phyloP scores from a whole-genome alignment of 2,888 invertebrate genomes.

The Chrysodeixis includens region DNA sequence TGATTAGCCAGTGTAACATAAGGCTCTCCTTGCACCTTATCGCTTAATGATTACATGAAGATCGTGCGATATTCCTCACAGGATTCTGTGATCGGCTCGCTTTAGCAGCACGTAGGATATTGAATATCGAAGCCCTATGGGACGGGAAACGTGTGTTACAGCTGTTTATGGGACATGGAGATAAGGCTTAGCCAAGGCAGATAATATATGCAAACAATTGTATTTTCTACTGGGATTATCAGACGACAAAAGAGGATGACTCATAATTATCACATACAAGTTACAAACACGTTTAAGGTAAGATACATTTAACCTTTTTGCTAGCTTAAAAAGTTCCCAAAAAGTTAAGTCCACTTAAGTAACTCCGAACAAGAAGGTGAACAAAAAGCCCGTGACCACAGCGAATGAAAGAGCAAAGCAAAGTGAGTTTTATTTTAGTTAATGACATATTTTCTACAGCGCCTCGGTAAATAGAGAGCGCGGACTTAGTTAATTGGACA shows the following conservation, averaged over 20 bases:
- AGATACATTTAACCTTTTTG: background rate
- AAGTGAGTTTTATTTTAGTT: constrained; percentile 41
- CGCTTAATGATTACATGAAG: constrained; percentile 19
- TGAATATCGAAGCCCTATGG: constrained; percentile 31
- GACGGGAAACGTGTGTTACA: constrained; percentile 2
- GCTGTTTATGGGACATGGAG: constrained; percentile 33
- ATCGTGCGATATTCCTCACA: constrained; percentile 2
- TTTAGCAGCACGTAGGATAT: constrained; percentile 47
- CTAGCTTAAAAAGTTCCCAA: background rate
- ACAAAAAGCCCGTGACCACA: constrained; percentile 32
- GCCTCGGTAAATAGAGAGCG: constrained; percentile 54
- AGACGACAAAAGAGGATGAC: background rate
- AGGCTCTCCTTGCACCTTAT: background rate
- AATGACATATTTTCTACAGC: constrained; percentile 51
- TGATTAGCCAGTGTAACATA: background rate
- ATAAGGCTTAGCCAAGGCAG: background rate
- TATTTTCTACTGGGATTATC: background rate
- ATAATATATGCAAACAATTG: background rate
- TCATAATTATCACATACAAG: background rate
- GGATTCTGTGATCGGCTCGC: constrained; percentile 4
- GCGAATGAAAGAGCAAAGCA: constrained; percentile 32
- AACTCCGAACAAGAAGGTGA: constrained; percentile 6
- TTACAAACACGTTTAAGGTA: background rate
- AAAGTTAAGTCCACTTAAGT: background rate
- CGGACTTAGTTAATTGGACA: constrained; percentile 61